Evolutionary conservation across 2,797 vertebrate genomes (phyloP), one percentile per base, ranked within the genome.

Genomic region (Sebastes vulpes): DNA sequence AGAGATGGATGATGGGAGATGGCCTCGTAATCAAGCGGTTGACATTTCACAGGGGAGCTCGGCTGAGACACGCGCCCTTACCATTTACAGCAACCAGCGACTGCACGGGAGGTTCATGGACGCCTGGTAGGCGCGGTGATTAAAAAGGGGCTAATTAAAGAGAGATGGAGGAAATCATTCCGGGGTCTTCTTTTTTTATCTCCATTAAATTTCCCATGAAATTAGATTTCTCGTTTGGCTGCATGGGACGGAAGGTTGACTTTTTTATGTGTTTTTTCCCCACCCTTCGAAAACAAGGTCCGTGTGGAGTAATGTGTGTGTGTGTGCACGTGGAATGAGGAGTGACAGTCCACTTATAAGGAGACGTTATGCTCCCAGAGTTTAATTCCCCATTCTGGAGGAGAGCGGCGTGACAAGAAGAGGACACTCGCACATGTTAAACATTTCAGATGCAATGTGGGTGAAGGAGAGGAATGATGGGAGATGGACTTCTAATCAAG

Each of bases 81-180:
- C 79, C 75, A 86, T 91, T 92, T 93, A 50, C 72, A 2, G 69
- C 77, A 52, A 23, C 74, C 71, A 25, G 75, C 54, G 81, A 80
- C 81, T 25, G 56, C 73, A 53, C 73, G 6, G 48, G 78, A 81
- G 85, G 68, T 59, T 84, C 50, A 23, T 4, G 54, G 80, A 53
- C 10, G 78, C 64, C 81, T 67, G 72, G 83, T 78, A 81, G 81
- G 82, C 54, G 2, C 76, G 18, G 83, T 93, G 91, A 95, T 95
- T 93, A 94, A 95, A 90, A 88, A 68, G 66, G 66, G 54, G 77
- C 74, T 91, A 93, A 95, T 94, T 92, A 94, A 93, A 85, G 72
- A 77, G 80, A 93, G 85, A 81, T 86, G 90, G 79, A 90, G 70
- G 77, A 90, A 82, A 82, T 91, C 38, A 84, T 82, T 85, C 56